Evolutionary conservation across 2,888 invertebrate species (phyloP).

Genomic region (Heliconius aoede): DNA sequence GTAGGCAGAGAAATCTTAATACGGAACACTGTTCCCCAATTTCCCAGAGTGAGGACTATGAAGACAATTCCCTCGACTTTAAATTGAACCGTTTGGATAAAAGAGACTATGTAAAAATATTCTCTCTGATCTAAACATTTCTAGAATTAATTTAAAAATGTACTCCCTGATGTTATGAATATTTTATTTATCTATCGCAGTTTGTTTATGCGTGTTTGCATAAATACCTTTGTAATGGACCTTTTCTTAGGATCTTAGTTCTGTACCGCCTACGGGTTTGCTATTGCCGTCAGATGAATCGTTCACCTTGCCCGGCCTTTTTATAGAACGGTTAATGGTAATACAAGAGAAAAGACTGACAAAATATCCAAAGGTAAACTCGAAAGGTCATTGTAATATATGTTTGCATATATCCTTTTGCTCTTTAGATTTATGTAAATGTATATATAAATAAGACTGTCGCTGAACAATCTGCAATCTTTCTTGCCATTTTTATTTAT

Average conservation of each 20-base stretch:
- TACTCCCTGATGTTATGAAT: no score
- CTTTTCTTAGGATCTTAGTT: slow-evolving; percentile 1
- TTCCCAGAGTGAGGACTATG: no score
- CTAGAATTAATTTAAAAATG: background rate
- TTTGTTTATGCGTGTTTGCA: slow-evolving; percentile 8
- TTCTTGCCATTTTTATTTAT: no score
- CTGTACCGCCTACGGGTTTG: background rate
- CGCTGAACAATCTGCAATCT: no score
- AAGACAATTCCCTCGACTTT: no score
- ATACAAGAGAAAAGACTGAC: background rate
- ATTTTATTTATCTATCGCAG: background rate
- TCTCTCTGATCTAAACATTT: background rate
- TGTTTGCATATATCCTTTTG: background rate
- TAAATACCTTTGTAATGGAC: slow-evolving; percentile 8
- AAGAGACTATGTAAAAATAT: no score
- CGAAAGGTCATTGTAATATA: slow-evolving; percentile 7
- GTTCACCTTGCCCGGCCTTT: slow-evolving; percentile 6
- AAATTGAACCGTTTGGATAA: no score
- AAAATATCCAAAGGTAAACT: background rate
- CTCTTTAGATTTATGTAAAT: background rate
- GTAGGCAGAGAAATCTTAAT: no score
- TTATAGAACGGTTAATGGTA: slow-evolving; percentile 16
- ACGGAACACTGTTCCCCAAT: no score
- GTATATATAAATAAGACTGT: background rate
- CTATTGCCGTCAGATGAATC: slow-evolving; percentile 13